Evolutionary conservation across 2,797 vertebrate species (phyloP), one percentile per base, ranked within the genome.

Genomic region (Tapirus indicus): DNA sequence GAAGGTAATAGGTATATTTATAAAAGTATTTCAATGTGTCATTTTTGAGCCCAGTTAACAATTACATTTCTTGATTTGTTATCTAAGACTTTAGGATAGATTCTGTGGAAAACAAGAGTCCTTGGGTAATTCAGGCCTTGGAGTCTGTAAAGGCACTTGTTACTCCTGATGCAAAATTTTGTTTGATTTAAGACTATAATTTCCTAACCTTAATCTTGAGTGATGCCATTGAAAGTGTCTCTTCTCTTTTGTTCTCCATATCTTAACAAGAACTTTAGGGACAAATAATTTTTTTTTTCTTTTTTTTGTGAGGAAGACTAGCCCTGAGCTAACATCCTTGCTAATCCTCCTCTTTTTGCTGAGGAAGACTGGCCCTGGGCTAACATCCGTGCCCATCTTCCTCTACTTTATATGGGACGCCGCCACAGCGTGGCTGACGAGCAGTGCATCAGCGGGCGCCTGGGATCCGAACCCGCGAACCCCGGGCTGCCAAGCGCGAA

Each of bases 161-260:
- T 96, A n/a, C 12, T 32, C 16, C 16, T 44, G 6, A 49, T 85
- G 54, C 27, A 27, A n/a, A 66, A 47, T 82, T 96, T 80, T 92
- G 38, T 71, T 83, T 91, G n/a, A 52, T 78, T 66, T 32, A 75
- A 44, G 56, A 74, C 71, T 92, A 3, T 87, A 66, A 78, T 92
- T 97, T 94, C 23, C 56, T 96, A 68, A 79, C 20, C 14, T 87
- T 94, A 90, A 54, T 54, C 64, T 78, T 91, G 74, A 89, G 77
- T 82, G 49, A 64, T 85, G 20, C 60, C 44, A 56, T 54, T 87
- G 91, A 62, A 85, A 92, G n/a, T 83, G 18, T 84, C 78, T 66
- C 0, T 94, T 95, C 62, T 87, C 8, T 82, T 90, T 64, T 38
- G 11, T 79, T 93, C 72, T 83, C 68, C 4, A 3, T 94, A 47